Base-by-base conservation (phyloP, 1,140 invertebrate species). In the Hyles euphorbiae region DNA sequence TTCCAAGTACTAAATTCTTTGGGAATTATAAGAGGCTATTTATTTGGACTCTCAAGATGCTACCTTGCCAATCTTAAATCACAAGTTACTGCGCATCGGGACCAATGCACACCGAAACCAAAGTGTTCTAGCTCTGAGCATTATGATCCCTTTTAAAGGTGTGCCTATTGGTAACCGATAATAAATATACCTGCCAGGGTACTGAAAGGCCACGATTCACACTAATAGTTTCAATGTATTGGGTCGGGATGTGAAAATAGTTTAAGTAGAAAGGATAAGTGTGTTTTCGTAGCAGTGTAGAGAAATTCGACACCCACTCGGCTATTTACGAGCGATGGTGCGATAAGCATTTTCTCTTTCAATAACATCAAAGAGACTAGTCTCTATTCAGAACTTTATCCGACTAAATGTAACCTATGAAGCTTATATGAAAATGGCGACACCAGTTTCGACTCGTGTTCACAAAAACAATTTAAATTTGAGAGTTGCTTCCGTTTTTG, bases 331-430 rank as follows among this genome's bases (percentile, higher is more conserved):
- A 68, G 70, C 75, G 77, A 85, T 82, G 74, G 80, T 75, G 78
- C 81, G 83, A 86, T 86, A 86, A 86, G 79, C 78, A 78, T 86
- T 84, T 81, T 82, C 79, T 79, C 72, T 82, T 86, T 82, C 83
- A 83, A 86, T 81, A 76, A 76, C 72, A 75, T 86, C 79, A 84
- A 82, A 84, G 81, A 74, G 76, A 79, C 83, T 78, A 78, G 73
- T 74, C 78, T 63, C 81, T 79, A 83, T 83, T 86, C 79, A 83
- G 61, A 55, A 63, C 66, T 63, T 60, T 68, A 65, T 71, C 72
- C 72, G 68, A 77, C 75, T 78, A 82, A 81, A 78, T 80, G 78
- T 83, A 77, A 74, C 74, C 67, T 72, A 77, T 83, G 82, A 80
- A 77, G 65, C 63, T 63, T 72, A 79, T 70, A 68, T 68, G 68